Conservation (phyloP, 1,140 invertebrate genomes). For the Latrodectus geometricus region DNA sequence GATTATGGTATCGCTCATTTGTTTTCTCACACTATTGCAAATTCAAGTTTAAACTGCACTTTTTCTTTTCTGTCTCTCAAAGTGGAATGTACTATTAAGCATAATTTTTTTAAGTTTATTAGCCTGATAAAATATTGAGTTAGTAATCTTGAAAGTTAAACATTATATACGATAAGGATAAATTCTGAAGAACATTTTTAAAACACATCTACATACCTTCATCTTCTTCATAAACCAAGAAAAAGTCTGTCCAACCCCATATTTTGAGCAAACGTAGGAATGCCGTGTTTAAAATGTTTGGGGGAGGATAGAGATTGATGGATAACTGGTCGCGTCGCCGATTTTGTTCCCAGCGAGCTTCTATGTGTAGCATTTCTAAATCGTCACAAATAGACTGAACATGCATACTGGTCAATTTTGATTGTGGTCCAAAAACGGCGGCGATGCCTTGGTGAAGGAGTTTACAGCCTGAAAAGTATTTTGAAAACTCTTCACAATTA, state of each 20-base stretch:
- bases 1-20: no score
- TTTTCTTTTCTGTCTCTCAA: no score
- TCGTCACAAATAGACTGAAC: conserved; percentile 96
- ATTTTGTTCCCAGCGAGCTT: conserved; percentile 91
- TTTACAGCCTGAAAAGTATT: conserved; percentile 82
- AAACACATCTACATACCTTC: conserved; percentile 76
- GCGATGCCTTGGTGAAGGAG: conserved; percentile 86
- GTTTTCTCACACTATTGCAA: no score
- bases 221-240: conserved; percentile 95
- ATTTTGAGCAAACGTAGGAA: conserved; percentile 89
- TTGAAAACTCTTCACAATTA: no score
- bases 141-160: no score
- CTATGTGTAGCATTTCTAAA: conserved; percentile 94
- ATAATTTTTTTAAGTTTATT: no score
- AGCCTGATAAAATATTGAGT: no score
- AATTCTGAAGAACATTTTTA: no score
- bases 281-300: conserved; percentile 82
- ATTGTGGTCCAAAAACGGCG: conserved; percentile 93
- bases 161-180: no score
- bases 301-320: conserved; percentile 95
- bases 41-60: no score
- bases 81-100: no score
- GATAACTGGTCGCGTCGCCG: conserved; percentile 85
- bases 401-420: conserved; percentile 87
- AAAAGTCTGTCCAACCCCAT: conserved; percentile 92